phyloP scores from a whole-genome alignment of 2,797 vertebrate species.

The Carapus acus region DNA sequence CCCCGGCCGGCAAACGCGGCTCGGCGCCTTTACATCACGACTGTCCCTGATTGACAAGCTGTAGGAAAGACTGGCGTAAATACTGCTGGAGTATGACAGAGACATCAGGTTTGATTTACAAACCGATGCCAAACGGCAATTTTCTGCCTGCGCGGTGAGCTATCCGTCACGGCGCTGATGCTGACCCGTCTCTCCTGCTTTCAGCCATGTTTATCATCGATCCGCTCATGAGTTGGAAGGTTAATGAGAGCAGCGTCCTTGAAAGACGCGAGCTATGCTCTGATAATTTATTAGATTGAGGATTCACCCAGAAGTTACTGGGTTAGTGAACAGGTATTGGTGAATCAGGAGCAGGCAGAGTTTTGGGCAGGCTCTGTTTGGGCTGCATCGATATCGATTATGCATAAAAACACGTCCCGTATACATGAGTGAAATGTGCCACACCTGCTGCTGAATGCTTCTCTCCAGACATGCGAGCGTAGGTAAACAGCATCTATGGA shows the following conservation, averaged over 20 bases:
- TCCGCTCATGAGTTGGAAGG: conserved; percentile 22
- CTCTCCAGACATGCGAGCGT: no score
- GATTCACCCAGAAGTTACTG: conserved; percentile 19
- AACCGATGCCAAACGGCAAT: conserved; percentile 14
- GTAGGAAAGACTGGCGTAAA: conserved; percentile 8
- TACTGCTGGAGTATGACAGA: conserved; percentile 10
- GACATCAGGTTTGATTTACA: conserved; percentile 10
- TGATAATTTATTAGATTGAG: not conserved
- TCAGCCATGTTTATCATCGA: conserved; percentile 23
- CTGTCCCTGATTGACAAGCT: conserved; percentile 7
- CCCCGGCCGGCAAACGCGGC: conserved; percentile 3
- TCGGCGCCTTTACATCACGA: conserved; percentile 14
- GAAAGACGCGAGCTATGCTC: conserved; percentile 3
- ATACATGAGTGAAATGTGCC: conserved; percentile 22
- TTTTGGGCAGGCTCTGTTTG: no score
- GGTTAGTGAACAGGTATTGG: conserved; percentile 43
- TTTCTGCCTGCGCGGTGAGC: conserved; percentile 8
- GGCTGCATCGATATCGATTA: conserved; percentile 46
- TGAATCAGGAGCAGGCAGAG: conserved; percentile 21
- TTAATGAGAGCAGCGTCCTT: conserved; percentile 27
- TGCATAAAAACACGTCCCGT: conserved; percentile 37
- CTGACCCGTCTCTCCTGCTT: conserved; percentile 18
- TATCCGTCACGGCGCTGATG: conserved; percentile 30
- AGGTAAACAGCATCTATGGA: no score
- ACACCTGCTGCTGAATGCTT: conserved; percentile 12